Conservation (phyloP, 2,888 invertebrate species). For the Orthonychiurus folsomi region DNA sequence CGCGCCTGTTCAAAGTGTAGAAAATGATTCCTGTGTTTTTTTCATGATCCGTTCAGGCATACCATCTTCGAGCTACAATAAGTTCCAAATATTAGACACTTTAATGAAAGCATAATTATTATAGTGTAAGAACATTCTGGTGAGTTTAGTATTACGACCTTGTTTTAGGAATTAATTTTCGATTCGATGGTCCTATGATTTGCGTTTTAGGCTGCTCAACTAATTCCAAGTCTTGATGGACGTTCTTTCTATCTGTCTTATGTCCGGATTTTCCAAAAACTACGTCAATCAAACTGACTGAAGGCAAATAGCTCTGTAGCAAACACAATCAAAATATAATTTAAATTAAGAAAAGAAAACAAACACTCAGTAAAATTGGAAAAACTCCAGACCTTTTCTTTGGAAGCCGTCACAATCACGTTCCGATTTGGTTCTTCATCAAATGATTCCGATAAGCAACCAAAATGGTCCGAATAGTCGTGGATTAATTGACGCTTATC, state of each 20-base stretch:
- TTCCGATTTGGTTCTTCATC: constrained; percentile 93
- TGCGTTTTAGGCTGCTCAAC: constrained; percentile 25
- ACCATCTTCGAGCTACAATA: not conserved
- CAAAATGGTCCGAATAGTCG: constrained; percentile 90
- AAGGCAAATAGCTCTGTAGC: constrained; percentile 75
- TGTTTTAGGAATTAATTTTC: constrained; percentile 5
- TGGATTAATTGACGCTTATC: constrained; percentile 87
- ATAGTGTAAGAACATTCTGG: not conserved
- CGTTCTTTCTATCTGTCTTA: constrained; percentile 27
- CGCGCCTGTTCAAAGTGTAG: no score
- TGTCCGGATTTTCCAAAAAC: constrained; percentile 59
- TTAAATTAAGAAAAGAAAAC: constrained; percentile 4
- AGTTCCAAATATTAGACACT: no score
- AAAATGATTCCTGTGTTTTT: not conserved
- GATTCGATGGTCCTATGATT: constrained; percentile 26
- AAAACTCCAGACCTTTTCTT: constrained; percentile 62
- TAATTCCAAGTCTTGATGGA: constrained; percentile 34
- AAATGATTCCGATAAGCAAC: constrained; percentile 85
- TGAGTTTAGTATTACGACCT: not conserved
- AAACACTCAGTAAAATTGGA: constrained; percentile 23
- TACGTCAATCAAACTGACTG: constrained; percentile 72
- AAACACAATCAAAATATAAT: constrained; percentile 18
- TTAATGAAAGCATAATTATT: no score
- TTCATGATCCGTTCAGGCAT: not conserved
- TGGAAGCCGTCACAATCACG: constrained; percentile 81